Evolutionary conservation across 2,113 vertebrate species (phyloP), one percentile per base, ranked within the genome.

Genomic region (Callaeas wilsoni): DNA sequence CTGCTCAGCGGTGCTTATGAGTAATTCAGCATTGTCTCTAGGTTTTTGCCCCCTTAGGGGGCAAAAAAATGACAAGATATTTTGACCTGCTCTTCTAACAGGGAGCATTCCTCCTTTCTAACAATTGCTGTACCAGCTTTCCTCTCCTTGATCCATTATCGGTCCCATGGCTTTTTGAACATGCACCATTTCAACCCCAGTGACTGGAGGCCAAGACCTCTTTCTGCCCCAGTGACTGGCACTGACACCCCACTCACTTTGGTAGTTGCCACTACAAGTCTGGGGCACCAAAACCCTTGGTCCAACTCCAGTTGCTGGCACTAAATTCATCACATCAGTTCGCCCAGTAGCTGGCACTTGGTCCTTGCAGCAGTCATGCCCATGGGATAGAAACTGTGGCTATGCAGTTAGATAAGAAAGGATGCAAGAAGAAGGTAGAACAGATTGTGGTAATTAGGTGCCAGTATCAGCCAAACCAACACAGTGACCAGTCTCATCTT

Each of bases 381-480:
- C 4, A 2, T 4, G 4, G 46, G 13, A 17, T 22, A 32, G 18
- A 68, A 7, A 49, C 17, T 0, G 0, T 62, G 22, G 22, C 4
- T 25, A 21, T 37, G 17, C 7, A 56, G 35, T 21, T 76, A 23
- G 9, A 46, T n/a, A 50, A 64, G 35, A 33, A 55, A 71, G 9
- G 8, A 41, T 42, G 47, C 25, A 19, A 33, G 44, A 37, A 29
- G 46, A 47, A 46, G 9, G 2, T 33, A 37, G 35, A 63, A 86
- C 16, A 80, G 23, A 3, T 19, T 55, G 35, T 14, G 21, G 11
- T 52, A 23, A 26, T 59, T 13, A 73, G 14, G 18, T 3, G 2
- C 18, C 18, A 35, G 21, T 52, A 9, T 57, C 33, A 35, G 26
- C 56, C 41, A 77, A 22, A 53, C n/a, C 14, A 53, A 12, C 2